Evolutionary conservation across 2,888 invertebrate genomes (phyloP), one percentile per base, ranked within the genome.

Genomic region (Encarsia formosa): DNA sequence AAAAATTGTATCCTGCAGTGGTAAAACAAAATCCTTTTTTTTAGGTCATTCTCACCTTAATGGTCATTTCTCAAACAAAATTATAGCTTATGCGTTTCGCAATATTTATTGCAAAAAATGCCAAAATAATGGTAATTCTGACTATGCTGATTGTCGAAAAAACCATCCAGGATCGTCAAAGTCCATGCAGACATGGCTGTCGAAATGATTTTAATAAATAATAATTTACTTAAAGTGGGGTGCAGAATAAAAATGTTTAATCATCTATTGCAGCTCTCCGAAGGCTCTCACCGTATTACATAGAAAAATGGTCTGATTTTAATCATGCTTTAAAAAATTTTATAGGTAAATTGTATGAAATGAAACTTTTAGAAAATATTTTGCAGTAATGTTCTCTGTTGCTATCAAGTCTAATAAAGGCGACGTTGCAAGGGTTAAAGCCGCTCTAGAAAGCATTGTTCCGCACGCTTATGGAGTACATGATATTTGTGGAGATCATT

Each of bases 251-350:
- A 22, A 15, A 55, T 18, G 51, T 51, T 37, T 39, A 44, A 2
- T 48, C 39, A 20, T 35, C 45, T 5, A 35, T 49, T 20, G 49
- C 49, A 23, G 15, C 29, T 35, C 32, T 55, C 3, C 37, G 51
- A 37, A 26, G 40, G 11, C 18, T 38, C 20, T 43, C 45, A 11
- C 19, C 48, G 20, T 44, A 58, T 52, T 24, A 29, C 16, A 56
- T 60, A 29, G 37, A 15, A 3, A 60, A 59, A 52, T 57, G 52
- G 53, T 53, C 56, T 29, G 60, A 60, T 37, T 50, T 51, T 5
- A 49, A 43, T 32, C 49, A 43, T 35, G 26, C 16, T n/a, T 5
- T 9, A 11, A 49, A 42, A 38, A 45, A 46, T 13, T 51, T 59
- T 8, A 54, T 38, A 26, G 50, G 40, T 22, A 37, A 49, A 15